Evolutionary conservation across 1,140 invertebrate genomes (phyloP), one percentile per base, ranked within the genome.

Genomic region (Camponotus pennsylvanicus): DNA sequence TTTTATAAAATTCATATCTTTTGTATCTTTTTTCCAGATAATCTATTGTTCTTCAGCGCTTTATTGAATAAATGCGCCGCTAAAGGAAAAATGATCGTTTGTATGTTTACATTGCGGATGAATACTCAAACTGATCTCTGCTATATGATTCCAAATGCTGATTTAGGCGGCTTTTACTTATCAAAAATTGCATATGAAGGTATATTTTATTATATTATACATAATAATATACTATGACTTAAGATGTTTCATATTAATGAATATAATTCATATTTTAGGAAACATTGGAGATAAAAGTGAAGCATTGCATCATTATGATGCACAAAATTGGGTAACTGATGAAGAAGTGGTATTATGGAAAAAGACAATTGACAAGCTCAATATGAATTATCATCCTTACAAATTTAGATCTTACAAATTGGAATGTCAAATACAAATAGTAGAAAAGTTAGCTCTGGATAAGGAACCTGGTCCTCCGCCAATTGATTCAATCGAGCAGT

Each of bases 131-230:
- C 92, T 3, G 82, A 79, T 73, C n/a, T 93, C 21, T 92, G 55
- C 63, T 82, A 78, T 15, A 87, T 93, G 87, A 91, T 90, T 76
- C 90, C 92, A 13, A 88, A 70, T 59, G 7, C n/a, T 5, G 42
- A 89, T 15, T 82, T 63, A 8, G 89, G 89, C 5, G 93, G 93
- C 15, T 93, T 93, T 88, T 93, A 92, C 70, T n/a, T 92, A 61
- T 89, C 87, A 37, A 87, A 88, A 85, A 80, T 93, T 21, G 85
- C 92, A 32, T 93, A 75, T 15, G 64, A 64, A 70, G 92, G 92
- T 92, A 79, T 49, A 27, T 66, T 7, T 69, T 32, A 32, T 70
- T 42, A 27, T 40, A 32, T 57, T 42, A 59, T 13, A 21, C n/a
- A 3, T 40, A 67, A 67, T 55, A 37, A 66, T 2, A 21, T 1